Base-by-base conservation (phyloP, 2,888 invertebrate species). In the Catocala fraxini region DNA sequence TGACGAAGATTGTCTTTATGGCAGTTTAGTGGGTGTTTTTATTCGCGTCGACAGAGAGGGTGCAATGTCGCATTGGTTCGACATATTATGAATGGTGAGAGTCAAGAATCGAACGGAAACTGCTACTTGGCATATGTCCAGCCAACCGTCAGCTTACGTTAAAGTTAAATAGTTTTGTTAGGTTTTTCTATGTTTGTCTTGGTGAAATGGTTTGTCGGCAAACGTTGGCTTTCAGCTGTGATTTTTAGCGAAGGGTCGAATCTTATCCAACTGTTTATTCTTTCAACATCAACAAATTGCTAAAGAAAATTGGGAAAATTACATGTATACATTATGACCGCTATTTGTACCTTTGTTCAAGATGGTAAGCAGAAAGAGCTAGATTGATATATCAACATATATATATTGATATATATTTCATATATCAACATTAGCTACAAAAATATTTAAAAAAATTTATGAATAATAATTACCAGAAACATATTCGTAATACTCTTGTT, bases 51-150 rank as follows among this genome's bases (percentile, higher is more conserved):
- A 52, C 63, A 48, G 53, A 45, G 53, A 64, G 62, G 67, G 70
- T 68, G 60, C 65, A 62, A 65, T 69, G 70, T 67, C 63, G 66
- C 68, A 72, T 77, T 68, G 25, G 71, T 78, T 77, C 71, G 68
- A 73, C 73, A 58, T 78, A 82, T 79, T 80, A 81, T 71, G 68
- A 74, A 69, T 71, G 70, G 71, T 43, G 56, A 70, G 66, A 74
- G 63, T 75, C 71, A 72, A 71, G 72, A 73, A 72, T 70, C 70
- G 72, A 72, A 74, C 70, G 60, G 62, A 63, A 71, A 69, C 76
- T 66, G 73, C 70, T 65, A 73, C 71, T 77, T 82, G 81, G 82
- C 81, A 56, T 57, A 61, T 63, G 57, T 72, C 82, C 82, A 81
- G 67, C 55, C 52, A 68, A 75, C 71, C 74, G 77, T 73, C 80